phyloP scores from a whole-genome alignment of 2,113 vertebrate genomes.

The Casuarius casuarius region DNA sequence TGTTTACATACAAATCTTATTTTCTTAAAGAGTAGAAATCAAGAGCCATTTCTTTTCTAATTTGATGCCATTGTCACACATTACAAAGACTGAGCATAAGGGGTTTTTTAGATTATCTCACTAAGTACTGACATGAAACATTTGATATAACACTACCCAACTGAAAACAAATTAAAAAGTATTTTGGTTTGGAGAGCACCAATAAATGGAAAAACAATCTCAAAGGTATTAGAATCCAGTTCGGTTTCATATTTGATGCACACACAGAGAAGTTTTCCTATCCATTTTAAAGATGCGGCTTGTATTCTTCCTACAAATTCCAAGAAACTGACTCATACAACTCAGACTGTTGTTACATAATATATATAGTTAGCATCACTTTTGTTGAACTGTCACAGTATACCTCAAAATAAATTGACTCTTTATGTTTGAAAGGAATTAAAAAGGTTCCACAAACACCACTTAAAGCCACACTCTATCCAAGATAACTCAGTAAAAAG shows the following conservation, averaged over 20 bases:
- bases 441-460: neutral
- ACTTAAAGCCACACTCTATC: neutral
- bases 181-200: conserved; percentile 71
- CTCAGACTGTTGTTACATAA: conserved; percentile 59
- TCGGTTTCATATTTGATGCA: conserved; percentile 60
- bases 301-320: conserved; percentile 64
- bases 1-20: conserved; percentile 72
- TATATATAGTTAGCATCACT: neutral
- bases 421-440: neutral
- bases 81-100: conserved; percentile 62
- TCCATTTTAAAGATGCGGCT: conserved; percentile 52
- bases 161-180: conserved; percentile 57
- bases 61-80: conserved; percentile 62
- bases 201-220: conserved; percentile 69
- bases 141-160: conserved; percentile 65
- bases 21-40: conserved; percentile 71
- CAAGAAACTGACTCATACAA: conserved; percentile 46
- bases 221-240: conserved; percentile 60
- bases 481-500: neutral
- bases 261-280: conserved; percentile 50
- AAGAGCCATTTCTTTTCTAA: conserved; percentile 59
- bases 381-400: neutral
- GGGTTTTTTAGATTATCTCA: conserved; percentile 60
- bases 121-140: conserved; percentile 53
- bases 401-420: neutral